Conservation (phyloP, 2,797 vertebrate genomes). For the Allobates femoralis region DNA sequence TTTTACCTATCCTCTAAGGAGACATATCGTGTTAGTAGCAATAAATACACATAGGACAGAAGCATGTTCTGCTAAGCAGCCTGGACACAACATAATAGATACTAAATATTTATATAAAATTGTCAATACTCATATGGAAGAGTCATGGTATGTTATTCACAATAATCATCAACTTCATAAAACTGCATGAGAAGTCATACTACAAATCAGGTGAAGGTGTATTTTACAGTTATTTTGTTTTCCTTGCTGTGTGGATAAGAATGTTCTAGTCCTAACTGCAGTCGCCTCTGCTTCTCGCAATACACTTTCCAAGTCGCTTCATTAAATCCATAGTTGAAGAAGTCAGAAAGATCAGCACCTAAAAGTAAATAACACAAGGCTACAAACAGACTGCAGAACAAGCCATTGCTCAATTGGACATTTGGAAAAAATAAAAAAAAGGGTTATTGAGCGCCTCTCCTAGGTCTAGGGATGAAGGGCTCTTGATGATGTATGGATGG, state of each 20-base stretch:
- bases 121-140: too few species aligned
- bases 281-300: constrained; percentile 78
- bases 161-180: neutral
- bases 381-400: neutral
- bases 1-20: too few species aligned
- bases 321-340: constrained; percentile 81
- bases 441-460: too few species aligned
- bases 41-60: too few species aligned
- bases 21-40: too few species aligned
- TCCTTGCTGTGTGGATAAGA: constrained; percentile 69
- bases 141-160: too few species aligned
- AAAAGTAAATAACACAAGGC: constrained; percentile 19
- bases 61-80: too few species aligned
- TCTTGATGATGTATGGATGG: too few species aligned
- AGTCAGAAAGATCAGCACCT: constrained; percentile 81
- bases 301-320: constrained; percentile 81
- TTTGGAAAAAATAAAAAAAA: too few species aligned
- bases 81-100: too few species aligned
- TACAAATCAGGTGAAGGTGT: fast-evolving
- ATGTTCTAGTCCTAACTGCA: constrained; percentile 76
- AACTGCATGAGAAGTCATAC: neutral
- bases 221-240: constrained; percentile 77
- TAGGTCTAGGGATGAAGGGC: too few species aligned
- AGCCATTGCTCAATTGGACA: neutral
- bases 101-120: too few species aligned